Evolutionary conservation across 2,797 vertebrate genomes (phyloP), one percentile per base, ranked within the genome.

Genomic region (Takifugu ocellatus): DNA sequence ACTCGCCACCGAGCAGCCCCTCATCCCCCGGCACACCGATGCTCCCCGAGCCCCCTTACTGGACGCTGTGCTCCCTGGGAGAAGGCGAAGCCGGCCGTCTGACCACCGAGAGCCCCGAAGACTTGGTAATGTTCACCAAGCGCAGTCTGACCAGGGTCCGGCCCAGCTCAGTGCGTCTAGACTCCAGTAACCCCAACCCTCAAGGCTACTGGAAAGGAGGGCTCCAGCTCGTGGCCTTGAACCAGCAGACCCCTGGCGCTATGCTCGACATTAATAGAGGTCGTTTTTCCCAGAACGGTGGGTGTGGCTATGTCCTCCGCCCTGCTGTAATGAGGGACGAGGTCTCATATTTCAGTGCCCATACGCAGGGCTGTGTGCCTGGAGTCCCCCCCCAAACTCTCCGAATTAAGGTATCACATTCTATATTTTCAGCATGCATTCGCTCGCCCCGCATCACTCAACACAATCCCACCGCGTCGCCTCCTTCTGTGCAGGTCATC

Each of bases 201-300:
- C 97, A 98, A 72, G 96, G 95, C 57, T 98, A 95, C 81, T 99
- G 97, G 97, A 97, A 98, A 43, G 95, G 97, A 63, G 97, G 97
- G 52, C 95, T 97, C 75, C 97, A 99, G 85, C 92, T 98, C 11
- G 96, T 98, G 81, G 95, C 95, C 10, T 93, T 99, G 89, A 98
- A 98, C 88, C 96, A 95, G 70, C 97, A 99, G 90, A 98, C 96
- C 0, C 94, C 96, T 0, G 96, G 96, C 0, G 96, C 95, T 53
- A 98, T 98, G 97, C 92, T 98, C 90, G 97, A 98, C 84, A 91
- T 99, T 24, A 93, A 96, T 75, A 91, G 94, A 1, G 96, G 94
- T n/a, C 98, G 96, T 83, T 99, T 97, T 82, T 86, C 92, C 1
- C 94, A 98, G 82, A 99, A 99, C 0, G 96, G 95, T 2, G 91